Evolutionary conservation across 1,140 invertebrate genomes (phyloP).

Genomic region (Colletes latitarsis): DNA sequence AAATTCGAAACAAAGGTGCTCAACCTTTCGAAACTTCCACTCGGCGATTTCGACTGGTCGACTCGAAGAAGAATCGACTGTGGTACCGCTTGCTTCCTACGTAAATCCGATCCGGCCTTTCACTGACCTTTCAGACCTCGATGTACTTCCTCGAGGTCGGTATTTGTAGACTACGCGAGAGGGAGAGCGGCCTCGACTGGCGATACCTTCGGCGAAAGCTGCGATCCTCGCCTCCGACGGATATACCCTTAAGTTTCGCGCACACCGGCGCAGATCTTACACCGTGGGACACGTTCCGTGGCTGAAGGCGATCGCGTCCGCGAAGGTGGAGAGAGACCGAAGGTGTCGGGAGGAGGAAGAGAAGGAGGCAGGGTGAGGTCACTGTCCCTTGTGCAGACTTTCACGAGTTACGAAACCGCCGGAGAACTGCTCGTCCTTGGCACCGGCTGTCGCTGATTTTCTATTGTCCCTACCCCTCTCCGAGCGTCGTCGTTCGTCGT

Average conservation of each 20-base stretch:
- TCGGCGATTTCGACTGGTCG: slow-evolving; percentile 18
- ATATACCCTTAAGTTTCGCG: slow-evolving; percentile 32
- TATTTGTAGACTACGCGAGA: slow-evolving; percentile 24
- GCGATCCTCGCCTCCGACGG: slow-evolving; percentile 5
- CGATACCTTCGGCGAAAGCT: slow-evolving; percentile 55
- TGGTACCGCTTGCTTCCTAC: slow-evolving; percentile 52
- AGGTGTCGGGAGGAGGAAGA: slow-evolving; percentile 56
- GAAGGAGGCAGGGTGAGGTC: slow-evolving; percentile 75
- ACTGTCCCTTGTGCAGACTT: slow-evolving; percentile 80
- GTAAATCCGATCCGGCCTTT: slow-evolving; percentile 64
- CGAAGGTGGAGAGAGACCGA: slow-evolving; percentile 16
- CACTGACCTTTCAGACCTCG: slow-evolving; percentile 70
- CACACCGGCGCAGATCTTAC: slow-evolving; percentile 5
- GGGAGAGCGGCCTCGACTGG: slow-evolving; percentile 11
- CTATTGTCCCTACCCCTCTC: slow-evolving; percentile 73
- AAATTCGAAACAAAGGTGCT: not conserved
- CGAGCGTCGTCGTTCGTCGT: slow-evolving; percentile 27
- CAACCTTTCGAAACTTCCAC: not conserved
- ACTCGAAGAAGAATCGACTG: slow-evolving; percentile 5
- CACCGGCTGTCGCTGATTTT: slow-evolving; percentile 80
- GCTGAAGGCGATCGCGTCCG: slow-evolving; percentile 36
- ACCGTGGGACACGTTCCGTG: slow-evolving; percentile 52
- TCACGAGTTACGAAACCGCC: slow-evolving; percentile 81
- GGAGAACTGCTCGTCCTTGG: slow-evolving; percentile 80
- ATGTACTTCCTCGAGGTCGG: slow-evolving; percentile 58